Percentiles rank a stretch among this genome's conserved stretches.
phyloP scores from a whole-genome alignment of 2,113 vertebrate genomes.

The Pelmatolapia mariae region DNA sequence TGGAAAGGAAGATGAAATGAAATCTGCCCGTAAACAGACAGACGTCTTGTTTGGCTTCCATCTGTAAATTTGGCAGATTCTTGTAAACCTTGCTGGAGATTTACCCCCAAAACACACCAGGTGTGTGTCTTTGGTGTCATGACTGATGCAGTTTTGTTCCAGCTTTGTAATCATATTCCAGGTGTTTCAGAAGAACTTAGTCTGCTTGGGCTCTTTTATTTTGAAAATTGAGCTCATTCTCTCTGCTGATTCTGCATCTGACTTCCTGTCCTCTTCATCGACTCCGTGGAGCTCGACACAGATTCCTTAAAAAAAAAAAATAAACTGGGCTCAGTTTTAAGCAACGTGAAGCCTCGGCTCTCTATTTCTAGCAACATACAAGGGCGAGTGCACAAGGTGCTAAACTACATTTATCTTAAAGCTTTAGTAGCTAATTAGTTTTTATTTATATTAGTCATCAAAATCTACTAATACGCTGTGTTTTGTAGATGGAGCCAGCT shows the following conservation, averaged over 20 bases:
- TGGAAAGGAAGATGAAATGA: not conserved
- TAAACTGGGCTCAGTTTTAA: not conserved
- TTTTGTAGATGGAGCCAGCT: not conserved
- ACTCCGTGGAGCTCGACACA: not conserved
- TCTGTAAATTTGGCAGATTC: not conserved
- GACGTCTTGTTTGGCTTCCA: not conserved
- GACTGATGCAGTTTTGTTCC: not conserved
- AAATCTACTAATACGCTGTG: fast-evolving
- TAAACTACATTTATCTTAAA: not conserved
- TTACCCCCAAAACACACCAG: not conserved
- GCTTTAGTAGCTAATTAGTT: not conserved
- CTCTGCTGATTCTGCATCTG: not conserved
- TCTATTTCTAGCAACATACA: fast-evolving
- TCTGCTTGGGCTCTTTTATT: not conserved
- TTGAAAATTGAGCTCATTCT: not conserved
- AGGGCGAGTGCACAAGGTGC: not conserved
- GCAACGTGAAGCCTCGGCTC: not conserved
- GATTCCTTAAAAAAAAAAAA: fast-evolving
- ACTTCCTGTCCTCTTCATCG: not conserved
- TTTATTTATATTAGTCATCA: not conserved
- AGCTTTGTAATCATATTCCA: not conserved
- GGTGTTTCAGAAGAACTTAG: not conserved
- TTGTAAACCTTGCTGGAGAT: not conserved
- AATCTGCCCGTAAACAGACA: not conserved
- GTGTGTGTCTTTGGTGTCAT: fast-evolving